Evolutionary conservation across 1,140 invertebrate genomes (phyloP).

Genomic region (Maniola jurtina): DNA sequence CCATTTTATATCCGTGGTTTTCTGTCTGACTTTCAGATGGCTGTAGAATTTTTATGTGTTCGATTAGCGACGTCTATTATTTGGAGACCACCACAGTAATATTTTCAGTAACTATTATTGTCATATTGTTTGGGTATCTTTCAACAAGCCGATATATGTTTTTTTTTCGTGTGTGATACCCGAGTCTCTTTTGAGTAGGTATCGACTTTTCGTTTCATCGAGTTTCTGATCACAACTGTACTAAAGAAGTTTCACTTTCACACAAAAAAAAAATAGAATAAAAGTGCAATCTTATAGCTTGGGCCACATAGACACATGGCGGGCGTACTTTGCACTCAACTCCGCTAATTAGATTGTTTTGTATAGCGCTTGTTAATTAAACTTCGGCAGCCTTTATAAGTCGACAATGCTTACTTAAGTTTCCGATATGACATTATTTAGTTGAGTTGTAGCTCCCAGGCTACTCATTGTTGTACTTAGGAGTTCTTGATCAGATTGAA

Average conservation of each 20-base stretch:
- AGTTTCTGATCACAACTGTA: no score
- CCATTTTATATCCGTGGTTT: no score
- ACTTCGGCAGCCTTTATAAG: slow-evolving; percentile 22
- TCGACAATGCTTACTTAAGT: slow-evolving; percentile 18
- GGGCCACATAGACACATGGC: slow-evolving; percentile 15
- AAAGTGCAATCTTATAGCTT: slow-evolving; percentile 7
- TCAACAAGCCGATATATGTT: no score
- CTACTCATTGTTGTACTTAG: not conserved
- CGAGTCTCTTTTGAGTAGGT: no score
- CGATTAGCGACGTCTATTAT: no score
- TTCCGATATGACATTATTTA: not conserved
- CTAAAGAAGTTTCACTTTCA: not conserved
- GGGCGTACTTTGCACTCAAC: slow-evolving; percentile 32
- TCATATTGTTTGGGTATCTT: no score
- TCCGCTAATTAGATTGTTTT: slow-evolving; percentile 36
- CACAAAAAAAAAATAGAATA: not conserved
- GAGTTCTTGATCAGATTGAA: not conserved
- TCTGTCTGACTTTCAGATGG: no score
- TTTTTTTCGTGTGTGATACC: no score
- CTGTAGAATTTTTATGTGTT: no score
- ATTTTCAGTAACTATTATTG: no score
- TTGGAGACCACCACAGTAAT: no score
- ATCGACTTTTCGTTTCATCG: no score
- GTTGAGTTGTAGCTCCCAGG: not conserved
- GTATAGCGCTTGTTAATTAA: slow-evolving; percentile 35